Evolutionary conservation across 1,140 invertebrate species (phyloP), one percentile per base, ranked within the genome.

Genomic region (Macrotrachela quadricornifera): DNA sequence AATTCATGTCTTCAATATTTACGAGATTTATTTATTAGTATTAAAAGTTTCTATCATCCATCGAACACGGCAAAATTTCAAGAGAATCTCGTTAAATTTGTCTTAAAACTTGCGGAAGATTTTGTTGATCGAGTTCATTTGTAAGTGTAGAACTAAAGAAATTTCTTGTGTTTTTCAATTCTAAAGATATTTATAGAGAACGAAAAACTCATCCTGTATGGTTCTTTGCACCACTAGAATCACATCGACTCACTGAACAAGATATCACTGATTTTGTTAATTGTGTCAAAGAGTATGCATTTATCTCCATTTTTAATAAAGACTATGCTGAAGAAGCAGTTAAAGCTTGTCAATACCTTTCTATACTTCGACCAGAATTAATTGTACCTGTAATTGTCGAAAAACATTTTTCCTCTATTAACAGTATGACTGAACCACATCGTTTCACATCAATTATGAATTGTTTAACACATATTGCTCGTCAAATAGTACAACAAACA

Each of bases 31-130:
- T 78, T 91, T 58, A 80, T 79, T 58, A 78, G 81, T 0, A 68
- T 88, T 2, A 81, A 86, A 64, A 85, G 82, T 10, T 92, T 85
- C 69, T 79, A 81, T 60, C 81, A 92, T 71, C 83, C 83, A 49
- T 85, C 85, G 0, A 92, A 92, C 66, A 64, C 70, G 54, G 85
- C n/a, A n/a, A n/a, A n/a, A 10, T 53, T 18, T 12, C 10, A 50
- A 21, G 11, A 15, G 10, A 12, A 10, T 12, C 10, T 50, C 46
- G 11, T 10, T 13, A n/a, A 30, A 10, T 30, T 16, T 50, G 38
- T 49, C 10, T 16, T 13, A 11, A 12, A 13, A 50, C 16, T 11
- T 51, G 10, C 17, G 13, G 10, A 49, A 11, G 49, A 12, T 10
- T 52, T 13, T n/a, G n/a, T n/a, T n/a, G n/a, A n/a, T n/a, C n/a